Evolutionary conservation across 2,113 vertebrate genomes (phyloP).

Genomic region (Cnemophilus loriae): DNA sequence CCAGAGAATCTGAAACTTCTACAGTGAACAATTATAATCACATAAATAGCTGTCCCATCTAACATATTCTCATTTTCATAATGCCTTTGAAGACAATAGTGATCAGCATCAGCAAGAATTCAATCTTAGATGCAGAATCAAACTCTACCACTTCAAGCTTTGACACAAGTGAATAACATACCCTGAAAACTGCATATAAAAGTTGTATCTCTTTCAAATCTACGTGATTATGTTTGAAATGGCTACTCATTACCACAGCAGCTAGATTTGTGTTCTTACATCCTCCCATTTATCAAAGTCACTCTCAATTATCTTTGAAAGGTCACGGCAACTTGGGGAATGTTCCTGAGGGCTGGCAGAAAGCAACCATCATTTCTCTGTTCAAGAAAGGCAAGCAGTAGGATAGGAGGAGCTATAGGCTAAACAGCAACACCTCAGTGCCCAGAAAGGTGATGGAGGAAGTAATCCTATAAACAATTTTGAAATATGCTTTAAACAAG

Average conservation of each 20-base stretch:
- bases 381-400: neutral
- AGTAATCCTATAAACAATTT: neutral
- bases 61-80: neutral
- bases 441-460: neutral
- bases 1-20: neutral
- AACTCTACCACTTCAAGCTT: neutral
- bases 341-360: neutral
- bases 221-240: neutral
- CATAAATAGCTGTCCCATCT: neutral
- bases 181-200: neutral
- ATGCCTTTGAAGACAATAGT: neutral
- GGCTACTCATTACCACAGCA: neutral
- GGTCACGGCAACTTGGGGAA: neutral
- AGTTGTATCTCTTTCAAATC: neutral
- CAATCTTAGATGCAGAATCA: neutral
- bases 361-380: neutral
- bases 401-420: neutral
- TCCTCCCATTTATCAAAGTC: neutral
- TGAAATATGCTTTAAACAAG: neutral
- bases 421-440: neutral
- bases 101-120: neutral
- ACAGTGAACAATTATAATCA: neutral
- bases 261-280: neutral
- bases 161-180: neutral
- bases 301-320: neutral